Conservation (phyloP, 2,888 invertebrate species). For the Crematogaster levior region DNA sequence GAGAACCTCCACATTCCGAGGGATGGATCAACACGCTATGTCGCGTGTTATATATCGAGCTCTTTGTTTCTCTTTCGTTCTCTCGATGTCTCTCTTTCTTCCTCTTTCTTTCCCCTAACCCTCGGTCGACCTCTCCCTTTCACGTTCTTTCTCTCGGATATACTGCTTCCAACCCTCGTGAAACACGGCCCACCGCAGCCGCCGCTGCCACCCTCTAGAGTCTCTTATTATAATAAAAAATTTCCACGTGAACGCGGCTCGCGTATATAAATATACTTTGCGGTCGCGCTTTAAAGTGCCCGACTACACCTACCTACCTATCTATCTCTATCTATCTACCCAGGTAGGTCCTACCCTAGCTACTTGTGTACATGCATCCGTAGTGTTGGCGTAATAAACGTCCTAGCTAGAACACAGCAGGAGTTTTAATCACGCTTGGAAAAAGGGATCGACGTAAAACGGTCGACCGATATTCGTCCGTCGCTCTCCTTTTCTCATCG, state of each 20-base stretch:
- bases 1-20: slow-evolving; percentile 81
- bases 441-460: slow-evolving; percentile 33
- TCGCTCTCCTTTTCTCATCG: slow-evolving; percentile 8
- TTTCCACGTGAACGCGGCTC: slow-evolving; percentile 75
- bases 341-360: slow-evolving; percentile 31
- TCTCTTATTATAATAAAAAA: slow-evolving; percentile 81
- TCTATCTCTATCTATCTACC: slow-evolving; percentile 20
- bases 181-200: slow-evolving; percentile 66
- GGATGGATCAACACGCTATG: slow-evolving; percentile 84
- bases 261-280: slow-evolving; percentile 75
- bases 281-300: slow-evolving; percentile 61
- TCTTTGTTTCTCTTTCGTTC: slow-evolving; percentile 66
- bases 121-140: slow-evolving; percentile 50
- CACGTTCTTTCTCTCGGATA: slow-evolving; percentile 33
- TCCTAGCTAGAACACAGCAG: slow-evolving; percentile 46
- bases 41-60: slow-evolving; percentile 81
- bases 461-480: slow-evolving; percentile 41
- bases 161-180: slow-evolving; percentile 73
- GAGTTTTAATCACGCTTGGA: slow-evolving; percentile 57
- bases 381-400: slow-evolving; percentile 68
- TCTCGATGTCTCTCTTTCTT: slow-evolving; percentile 49
- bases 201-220: slow-evolving; percentile 70
- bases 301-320: slow-evolving; percentile 39
- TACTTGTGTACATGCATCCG: slow-evolving; percentile 68
- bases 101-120: slow-evolving; percentile 49